Percentiles rank a stretch among this genome's conserved stretches.
phyloP scores from a whole-genome alignment of 1,140 invertebrate species.

The Drosophila sulfurigaster region DNA sequence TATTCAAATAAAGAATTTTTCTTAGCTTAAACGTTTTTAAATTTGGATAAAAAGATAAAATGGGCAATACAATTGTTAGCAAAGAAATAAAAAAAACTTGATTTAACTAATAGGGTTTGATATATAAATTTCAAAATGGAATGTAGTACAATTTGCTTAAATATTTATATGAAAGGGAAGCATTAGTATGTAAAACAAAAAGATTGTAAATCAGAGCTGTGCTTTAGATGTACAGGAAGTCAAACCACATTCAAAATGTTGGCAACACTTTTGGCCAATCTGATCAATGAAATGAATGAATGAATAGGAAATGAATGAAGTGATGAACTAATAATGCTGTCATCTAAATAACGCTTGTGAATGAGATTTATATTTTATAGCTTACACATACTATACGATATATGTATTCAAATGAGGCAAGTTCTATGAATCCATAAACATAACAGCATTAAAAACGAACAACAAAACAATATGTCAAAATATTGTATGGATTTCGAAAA shows the following conservation, averaged over 20 bases:
- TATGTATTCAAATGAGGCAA: not conserved
- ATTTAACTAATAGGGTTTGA: too few relatives aligned
- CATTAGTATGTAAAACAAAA: not conserved
- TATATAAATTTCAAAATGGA: too few relatives aligned
- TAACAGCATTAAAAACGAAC: not conserved
- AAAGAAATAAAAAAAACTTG: too few relatives aligned
- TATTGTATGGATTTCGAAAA: not conserved
- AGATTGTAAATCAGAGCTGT: not conserved
- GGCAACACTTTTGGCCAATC: not conserved
- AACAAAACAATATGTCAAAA: not conserved
- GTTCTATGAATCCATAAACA: too few relatives aligned
- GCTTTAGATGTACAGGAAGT: not conserved
- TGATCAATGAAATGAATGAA: not conserved
- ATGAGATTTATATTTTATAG: not conserved
- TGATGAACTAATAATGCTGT: not conserved
- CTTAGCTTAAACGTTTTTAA: too few relatives aligned
- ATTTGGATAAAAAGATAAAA: too few relatives aligned
- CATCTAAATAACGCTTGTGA: not conserved
- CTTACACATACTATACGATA: not conserved
- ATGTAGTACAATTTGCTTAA: too few relatives aligned
- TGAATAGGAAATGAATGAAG: constrained; percentile 1
- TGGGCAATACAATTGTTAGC: too few relatives aligned
- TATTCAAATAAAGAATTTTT: too few relatives aligned
- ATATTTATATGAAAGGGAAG: too few relatives aligned
- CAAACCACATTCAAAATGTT: not conserved